These are phyloP conservation scores for Esox lucius DNA, from an alignment of 2,797 vertebrate genomes.

Conservation along the genomic window DNA sequence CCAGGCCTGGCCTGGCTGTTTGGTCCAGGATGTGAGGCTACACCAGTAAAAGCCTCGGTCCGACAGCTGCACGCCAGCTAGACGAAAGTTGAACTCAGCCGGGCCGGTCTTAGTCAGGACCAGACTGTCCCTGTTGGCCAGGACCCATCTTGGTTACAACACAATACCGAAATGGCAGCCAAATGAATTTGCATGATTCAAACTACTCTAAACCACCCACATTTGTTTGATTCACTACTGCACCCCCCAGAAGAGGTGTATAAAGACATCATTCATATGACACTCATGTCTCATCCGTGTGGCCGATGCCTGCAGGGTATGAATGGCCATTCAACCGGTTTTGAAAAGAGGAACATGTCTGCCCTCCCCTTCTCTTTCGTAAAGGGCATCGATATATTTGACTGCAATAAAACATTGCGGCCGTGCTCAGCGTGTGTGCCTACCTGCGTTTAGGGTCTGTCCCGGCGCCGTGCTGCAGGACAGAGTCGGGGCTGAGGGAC, in stretches of 20 bases:
- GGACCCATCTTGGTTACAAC: not conserved
- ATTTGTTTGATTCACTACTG: no score
- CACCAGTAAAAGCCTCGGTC: conserved; percentile 91
- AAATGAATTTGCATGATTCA: not conserved
- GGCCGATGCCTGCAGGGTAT: no score
- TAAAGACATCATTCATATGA: no score
- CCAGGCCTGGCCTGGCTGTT: conserved; percentile 77
- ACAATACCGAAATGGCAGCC: not conserved
- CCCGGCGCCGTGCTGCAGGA: conserved; percentile 82
- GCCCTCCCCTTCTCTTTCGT: not conserved
- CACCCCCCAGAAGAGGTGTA: no score
- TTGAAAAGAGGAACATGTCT: no score
- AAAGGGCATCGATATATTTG: not conserved
- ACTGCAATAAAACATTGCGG: not conserved
- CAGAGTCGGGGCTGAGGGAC: conserved; percentile 84
- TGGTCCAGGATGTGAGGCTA: conserved; percentile 85
- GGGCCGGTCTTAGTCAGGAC: conserved; percentile 85
- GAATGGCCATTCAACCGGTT: no score
- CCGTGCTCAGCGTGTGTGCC: not conserved
- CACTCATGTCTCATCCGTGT: no score
- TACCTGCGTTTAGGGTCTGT: conserved; percentile 77
- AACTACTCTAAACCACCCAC: not conserved
- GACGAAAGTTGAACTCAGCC: conserved; percentile 86
- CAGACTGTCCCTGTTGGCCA: conserved; percentile 72
- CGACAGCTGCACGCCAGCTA: conserved; percentile 85